These are phyloP conservation scores for Jacana jacana DNA, from an alignment of 2,113 vertebrate genomes.

Conservation along the genomic window DNA sequence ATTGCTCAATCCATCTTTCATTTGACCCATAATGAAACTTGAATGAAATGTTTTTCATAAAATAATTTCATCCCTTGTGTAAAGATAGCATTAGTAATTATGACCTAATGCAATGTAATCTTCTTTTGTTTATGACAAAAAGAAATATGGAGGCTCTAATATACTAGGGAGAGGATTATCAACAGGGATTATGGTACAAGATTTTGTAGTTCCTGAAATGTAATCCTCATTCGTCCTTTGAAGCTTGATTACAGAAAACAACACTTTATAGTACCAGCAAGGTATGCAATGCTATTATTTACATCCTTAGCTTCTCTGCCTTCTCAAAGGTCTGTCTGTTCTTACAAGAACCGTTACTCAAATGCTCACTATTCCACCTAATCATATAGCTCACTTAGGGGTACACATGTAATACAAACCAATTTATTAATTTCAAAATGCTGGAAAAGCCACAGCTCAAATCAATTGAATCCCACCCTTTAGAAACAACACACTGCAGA, in stretches of 20 bases:
- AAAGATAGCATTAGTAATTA: not conserved
- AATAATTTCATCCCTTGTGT: not conserved
- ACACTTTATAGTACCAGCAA: not conserved
- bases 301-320: not conserved
- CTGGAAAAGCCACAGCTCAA: not conserved
- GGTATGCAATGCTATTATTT: not conserved
- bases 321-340: not conserved
- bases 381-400: not conserved
- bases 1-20: not conserved
- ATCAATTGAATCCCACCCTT: rapidly evolving
- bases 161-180: not conserved
- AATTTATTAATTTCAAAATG: not conserved
- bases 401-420: not conserved
- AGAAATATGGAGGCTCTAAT: rapidly evolving
- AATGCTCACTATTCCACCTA: not conserved
- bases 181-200: not conserved
- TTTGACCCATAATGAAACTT: not conserved
- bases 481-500: not conserved
- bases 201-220: not conserved
- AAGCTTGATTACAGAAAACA: not conserved
- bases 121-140: not conserved
- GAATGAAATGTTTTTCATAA: not conserved
- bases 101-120: not conserved
- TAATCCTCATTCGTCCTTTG: not conserved
- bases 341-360: not conserved